Evolutionary conservation across 2,888 invertebrate species (phyloP), one percentile per base, ranked within the genome.

Genomic region (Lasius platythorax): DNA sequence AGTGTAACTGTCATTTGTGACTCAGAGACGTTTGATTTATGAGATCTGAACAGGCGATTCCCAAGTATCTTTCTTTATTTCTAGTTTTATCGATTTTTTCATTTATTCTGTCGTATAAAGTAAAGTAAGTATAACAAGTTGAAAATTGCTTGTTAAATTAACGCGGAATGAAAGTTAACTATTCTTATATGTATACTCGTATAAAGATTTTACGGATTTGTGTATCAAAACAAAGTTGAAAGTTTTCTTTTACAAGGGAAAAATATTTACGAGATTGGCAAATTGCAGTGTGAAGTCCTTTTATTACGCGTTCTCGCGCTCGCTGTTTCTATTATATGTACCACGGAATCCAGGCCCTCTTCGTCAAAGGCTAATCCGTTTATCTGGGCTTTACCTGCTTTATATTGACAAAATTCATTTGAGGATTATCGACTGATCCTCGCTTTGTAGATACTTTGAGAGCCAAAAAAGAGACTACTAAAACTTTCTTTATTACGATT

Each of bases 361-460:
- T 87, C 72, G 70, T 82, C 85, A 87, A 84, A 85, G 86, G 30
- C 83, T 85, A 85, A 91, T 87, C 88, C 86, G 84, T 87, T 89
- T 91, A 87, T 87, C 83, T 87, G 78, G 70, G 53, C 53, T 89
- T 84, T 87, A 85, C 72, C 70, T 74, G 76, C 70, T 84, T 74
- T 67, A 46, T 63, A 15, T 76, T 46, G 74, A 64, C 33, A 73
- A 78, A 87, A 88, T 81, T 82, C 74, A 67, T 76, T 70, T 28
- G 74, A 61, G 87, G 87, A 88, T 89, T 85, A 87, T 53, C 74
- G 61, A 82, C 82, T 79, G 84, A 88, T 86, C 83, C 75, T 64
- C 53, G 83, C 28, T 84, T 87, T 85, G 82, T 76, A 85, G 87
- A 84, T 87, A 82, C 53, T 33, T 67, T 40, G 50, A 56, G 18